phyloP scores from a whole-genome alignment of 2,113 vertebrate genomes.

The Ivindomyrus marchei region DNA sequence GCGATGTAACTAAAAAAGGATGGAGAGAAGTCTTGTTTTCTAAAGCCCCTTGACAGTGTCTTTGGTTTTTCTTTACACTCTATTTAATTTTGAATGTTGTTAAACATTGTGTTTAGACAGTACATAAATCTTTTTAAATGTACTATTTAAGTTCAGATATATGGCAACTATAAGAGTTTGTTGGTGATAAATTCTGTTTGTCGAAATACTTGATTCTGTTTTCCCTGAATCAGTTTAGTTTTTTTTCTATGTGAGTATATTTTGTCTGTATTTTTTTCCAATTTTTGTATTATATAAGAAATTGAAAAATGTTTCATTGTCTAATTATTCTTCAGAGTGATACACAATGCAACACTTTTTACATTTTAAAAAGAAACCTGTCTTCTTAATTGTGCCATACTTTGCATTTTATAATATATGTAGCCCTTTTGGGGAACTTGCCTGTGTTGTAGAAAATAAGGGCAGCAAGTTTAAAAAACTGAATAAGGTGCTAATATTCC shows the following conservation, averaged over 20 bases:
- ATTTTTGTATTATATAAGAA: conserved; percentile 6
- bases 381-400: not conserved
- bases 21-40: not conserved
- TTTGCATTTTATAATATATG: not conserved
- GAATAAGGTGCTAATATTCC: not conserved
- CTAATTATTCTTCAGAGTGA: not conserved
- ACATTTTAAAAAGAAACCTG: not conserved
- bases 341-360: not conserved
- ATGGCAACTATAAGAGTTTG: not conserved
- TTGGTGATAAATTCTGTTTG: not conserved
- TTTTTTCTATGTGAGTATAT: not conserved
- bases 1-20: not conserved
- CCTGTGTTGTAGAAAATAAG: not conserved
- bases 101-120: not conserved
- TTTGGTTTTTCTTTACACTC: not conserved
- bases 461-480: not conserved
- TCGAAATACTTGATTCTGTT: not conserved
- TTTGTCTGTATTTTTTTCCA: not conserved
- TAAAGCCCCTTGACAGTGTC: not conserved
- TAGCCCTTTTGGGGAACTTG: not conserved
- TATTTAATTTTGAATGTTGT: not conserved
- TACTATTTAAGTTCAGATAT: conserved; percentile 9
- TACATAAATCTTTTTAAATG: not conserved
- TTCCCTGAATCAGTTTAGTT: not conserved
- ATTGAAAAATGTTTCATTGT: not conserved